These are phyloP conservation scores for Villa cingulata DNA, from an alignment of 2,888 invertebrate genomes.

Conservation along the genomic window DNA sequence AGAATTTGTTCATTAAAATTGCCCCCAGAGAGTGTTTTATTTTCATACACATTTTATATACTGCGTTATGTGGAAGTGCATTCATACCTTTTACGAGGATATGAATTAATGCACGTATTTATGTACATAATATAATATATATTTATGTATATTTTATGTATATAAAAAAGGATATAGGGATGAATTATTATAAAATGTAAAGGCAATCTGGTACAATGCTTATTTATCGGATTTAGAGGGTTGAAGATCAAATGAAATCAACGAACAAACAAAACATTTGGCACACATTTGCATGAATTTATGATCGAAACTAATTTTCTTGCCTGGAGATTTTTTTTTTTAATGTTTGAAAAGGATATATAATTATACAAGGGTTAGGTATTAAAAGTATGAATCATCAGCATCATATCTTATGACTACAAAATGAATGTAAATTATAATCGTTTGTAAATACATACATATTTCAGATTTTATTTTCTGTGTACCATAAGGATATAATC, in stretches of 20 bases:
- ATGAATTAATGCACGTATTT: too few relatives aligned
- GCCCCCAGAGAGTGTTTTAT: not conserved
- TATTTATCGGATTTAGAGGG: constrained; percentile 1
- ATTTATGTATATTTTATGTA: not conserved
- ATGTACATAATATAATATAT: too few relatives aligned
- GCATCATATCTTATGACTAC: too few relatives aligned
- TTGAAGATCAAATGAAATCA: constrained; percentile 6
- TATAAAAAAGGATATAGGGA: not conserved
- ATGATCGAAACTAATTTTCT: constrained; percentile 4
- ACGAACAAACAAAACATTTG: constrained; percentile 7
- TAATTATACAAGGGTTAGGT: not conserved
- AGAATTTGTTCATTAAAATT: not conserved
- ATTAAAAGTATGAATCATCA: not conserved
- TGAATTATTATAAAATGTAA: not conserved
- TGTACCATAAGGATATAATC: too few relatives aligned
- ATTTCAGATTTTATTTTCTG: too few relatives aligned
- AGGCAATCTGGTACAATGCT: not conserved
- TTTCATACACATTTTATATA: not conserved
- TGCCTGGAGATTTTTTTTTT: not conserved
- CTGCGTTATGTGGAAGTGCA: too few relatives aligned
- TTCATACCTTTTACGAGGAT: not conserved
- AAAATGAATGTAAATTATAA: too few relatives aligned
- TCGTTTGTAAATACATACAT: too few relatives aligned
- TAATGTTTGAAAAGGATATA: not conserved
- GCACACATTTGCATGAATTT: constrained; percentile 7